Evolutionary conservation across 2,888 invertebrate species (phyloP).

Genomic region (Therioaphis trifolii): DNA sequence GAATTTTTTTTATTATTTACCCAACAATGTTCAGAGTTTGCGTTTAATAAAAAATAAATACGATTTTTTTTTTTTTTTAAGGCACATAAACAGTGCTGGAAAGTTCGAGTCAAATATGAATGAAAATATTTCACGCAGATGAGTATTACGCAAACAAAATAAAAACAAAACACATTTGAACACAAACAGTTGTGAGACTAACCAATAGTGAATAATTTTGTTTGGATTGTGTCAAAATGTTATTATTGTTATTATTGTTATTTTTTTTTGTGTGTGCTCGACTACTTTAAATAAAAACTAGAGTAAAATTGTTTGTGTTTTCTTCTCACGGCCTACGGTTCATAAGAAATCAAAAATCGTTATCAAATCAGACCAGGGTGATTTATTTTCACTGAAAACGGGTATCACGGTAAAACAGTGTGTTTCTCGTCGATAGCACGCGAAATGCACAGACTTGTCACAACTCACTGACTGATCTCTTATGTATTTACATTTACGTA

Average conservation of each 20-base stretch:
- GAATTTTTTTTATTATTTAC: slow-evolving; percentile 7
- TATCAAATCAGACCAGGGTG: slow-evolving; percentile 26
- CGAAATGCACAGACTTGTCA: slow-evolving; percentile 45
- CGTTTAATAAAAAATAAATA: not conserved
- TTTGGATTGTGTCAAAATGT: slow-evolving; percentile 22
- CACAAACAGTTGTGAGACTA: slow-evolving; percentile 40
- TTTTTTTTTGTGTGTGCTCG: not conserved
- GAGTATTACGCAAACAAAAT: slow-evolving; percentile 37
- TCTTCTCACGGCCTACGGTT: not conserved
- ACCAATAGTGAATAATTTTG: slow-evolving; percentile 49
- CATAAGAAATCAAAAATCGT: not conserved
- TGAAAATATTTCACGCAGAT: not conserved
- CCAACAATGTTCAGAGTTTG: not conserved
- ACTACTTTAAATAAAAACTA: not conserved
- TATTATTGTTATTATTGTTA: slow-evolving; percentile 13
- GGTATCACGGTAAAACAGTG: not conserved
- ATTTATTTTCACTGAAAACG: slow-evolving; percentile 25
- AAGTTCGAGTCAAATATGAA: not conserved
- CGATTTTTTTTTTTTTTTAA: slow-evolving; percentile 17
- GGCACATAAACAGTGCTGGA: not conserved
- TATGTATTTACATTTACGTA: slow-evolving; percentile 25
- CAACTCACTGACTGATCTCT: slow-evolving; percentile 11
- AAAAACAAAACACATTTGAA: slow-evolving; percentile 13
- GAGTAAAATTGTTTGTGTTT: no score
- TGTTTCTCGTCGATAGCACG: slow-evolving; percentile 41